These are phyloP conservation scores for Melanotaenia pygmaea DNA, from an alignment of 2,797 vertebrate genomes.

Conservation along the genomic window DNA sequence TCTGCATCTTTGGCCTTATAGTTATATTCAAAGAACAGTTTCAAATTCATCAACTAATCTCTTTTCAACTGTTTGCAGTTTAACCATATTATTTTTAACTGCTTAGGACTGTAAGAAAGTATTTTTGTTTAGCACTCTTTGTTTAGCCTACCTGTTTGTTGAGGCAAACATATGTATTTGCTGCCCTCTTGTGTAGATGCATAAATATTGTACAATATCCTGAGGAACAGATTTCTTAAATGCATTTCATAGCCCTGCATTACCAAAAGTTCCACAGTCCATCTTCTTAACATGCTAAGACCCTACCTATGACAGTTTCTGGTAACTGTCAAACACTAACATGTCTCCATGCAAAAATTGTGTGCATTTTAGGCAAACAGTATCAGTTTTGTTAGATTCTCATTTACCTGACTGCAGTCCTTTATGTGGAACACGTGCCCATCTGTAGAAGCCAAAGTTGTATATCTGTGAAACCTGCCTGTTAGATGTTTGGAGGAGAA, in stretches of 20 bases:
- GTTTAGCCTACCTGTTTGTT: not conserved
- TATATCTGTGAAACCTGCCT: too few species aligned
- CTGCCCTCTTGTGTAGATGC: constrained; percentile 68
- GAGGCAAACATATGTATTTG: constrained; percentile 36
- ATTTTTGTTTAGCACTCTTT: not conserved
- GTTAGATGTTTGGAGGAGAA: too few species aligned
- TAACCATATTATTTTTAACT: not conserved
- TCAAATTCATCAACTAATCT: not conserved
- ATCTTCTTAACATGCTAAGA: not conserved
- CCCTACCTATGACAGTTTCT: not conserved
- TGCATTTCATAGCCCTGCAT: not conserved
- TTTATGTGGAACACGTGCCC: not conserved
- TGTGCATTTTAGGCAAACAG: too few species aligned
- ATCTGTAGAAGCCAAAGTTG: too few species aligned
- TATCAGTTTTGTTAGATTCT: not conserved
- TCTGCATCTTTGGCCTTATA: not conserved
- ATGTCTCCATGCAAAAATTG: not conserved
- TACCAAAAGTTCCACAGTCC: not conserved
- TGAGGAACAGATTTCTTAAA: not conserved
- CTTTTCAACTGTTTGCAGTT: not conserved
- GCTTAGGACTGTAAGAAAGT: not conserved
- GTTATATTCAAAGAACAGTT: not conserved
- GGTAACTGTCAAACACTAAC: not conserved
- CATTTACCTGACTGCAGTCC: not conserved
- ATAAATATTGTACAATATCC: not conserved